These are phyloP conservation scores for Mormyrops attenuatus DNA, from an alignment of 2,797 vertebrate genomes.

Conservation along the genomic window DNA sequence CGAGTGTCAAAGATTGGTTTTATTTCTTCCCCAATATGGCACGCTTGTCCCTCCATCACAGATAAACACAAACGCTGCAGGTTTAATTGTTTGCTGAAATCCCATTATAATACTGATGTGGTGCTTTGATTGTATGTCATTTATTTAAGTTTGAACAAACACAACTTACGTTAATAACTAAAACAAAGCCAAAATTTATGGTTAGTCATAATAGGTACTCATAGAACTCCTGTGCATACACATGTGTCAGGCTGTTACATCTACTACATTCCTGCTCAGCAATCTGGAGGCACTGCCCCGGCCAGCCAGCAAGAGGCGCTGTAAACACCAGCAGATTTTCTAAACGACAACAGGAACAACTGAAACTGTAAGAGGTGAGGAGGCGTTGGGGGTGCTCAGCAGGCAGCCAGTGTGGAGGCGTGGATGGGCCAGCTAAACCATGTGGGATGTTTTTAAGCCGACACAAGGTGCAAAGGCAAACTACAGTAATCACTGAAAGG, in stretches of 20 bases:
- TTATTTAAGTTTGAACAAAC: not conserved
- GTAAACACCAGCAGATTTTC: not conserved
- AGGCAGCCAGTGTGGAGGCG: not conserved
- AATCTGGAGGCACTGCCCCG: not conserved
- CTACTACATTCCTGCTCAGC: not conserved
- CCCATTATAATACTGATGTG: slow-evolving; percentile 1
- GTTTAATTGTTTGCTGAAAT: not conserved
- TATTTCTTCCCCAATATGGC: not conserved
- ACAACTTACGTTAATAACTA: not conserved
- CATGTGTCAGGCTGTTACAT: not conserved
- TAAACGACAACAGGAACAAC: not conserved
- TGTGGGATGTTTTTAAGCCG: not conserved
- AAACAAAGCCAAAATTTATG: not conserved
- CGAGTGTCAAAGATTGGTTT: slow-evolving; percentile 5
- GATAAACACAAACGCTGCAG: not conserved
- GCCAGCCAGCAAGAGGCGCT: not conserved
- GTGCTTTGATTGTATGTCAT: not conserved
- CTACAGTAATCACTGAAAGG: not conserved
- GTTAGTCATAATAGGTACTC: not conserved
- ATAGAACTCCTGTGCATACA: not conserved
- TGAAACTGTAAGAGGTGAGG: not conserved
- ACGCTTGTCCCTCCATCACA: not conserved
- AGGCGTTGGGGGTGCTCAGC: not conserved
- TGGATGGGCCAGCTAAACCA: not conserved
- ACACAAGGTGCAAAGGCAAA: not conserved